Base-by-base conservation (phyloP, 2,113 vertebrate genomes). In the Drymodes brunneopygia region DNA sequence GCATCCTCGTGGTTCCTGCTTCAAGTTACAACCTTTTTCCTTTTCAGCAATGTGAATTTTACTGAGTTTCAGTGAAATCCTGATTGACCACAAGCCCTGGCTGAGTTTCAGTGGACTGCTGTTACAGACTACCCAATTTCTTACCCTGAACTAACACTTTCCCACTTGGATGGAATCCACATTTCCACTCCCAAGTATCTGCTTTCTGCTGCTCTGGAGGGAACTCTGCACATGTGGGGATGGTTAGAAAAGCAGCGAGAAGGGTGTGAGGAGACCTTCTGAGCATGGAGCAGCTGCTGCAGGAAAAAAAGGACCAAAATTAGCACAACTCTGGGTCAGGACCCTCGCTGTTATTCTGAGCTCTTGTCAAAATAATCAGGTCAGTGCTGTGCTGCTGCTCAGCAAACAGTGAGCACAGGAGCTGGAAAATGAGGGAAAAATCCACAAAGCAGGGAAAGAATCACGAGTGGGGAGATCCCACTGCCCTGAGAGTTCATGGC, bases 351-450 rank as follows among this genome's bases (percentile, higher is more conserved):
- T 35, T 62, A 48, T 7, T 58, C 67, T 65, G 83, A 88, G 64
- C 77, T 62, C 86, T 28, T 91, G 73, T 79, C 90, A 88, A 66
- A 91, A 87, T 17, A 90, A 95, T 90, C 90, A 96, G 90, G 93
- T 81, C 81, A 71, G 0, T 17, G 72, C 58, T 35, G 38, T 22
- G 50, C 38, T 29, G 79, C 92, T 71, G 82, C 85, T 57, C 20
- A 84, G 88, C 42, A 31, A 35, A 64, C 15, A 29, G 61, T 0
- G 58, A 91, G 38, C 42, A 51, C 10, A 33, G 81, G 71, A 33
- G 50, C 64, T 91, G 38, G 16, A 29, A 72, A 95, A 88, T 1
- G 13, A 58, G 15, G 17, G 15, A 0, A 1, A 9, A 33, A 12
- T 6, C 12, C 69, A 54, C 33, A 67, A 14, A 85, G 29, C 2